Conservation (phyloP, 1,140 invertebrate species). For the Macrotrachela quadricornifera region DNA sequence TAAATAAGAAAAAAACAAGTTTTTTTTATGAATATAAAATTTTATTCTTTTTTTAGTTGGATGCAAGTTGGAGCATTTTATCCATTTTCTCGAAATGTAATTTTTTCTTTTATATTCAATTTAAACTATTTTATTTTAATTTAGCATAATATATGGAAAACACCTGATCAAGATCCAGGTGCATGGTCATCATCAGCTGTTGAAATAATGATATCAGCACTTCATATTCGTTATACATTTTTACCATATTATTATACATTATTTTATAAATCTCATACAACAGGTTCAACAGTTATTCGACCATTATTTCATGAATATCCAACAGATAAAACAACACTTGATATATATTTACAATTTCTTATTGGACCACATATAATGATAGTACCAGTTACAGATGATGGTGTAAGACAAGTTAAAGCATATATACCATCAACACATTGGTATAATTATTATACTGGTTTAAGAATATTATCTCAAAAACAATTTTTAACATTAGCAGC, state of each 20-base stretch:
- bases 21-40: too few species aligned
- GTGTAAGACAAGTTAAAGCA: constrained; percentile 3
- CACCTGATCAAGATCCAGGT: constrained; percentile 17
- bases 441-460: constrained; percentile 29
- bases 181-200: constrained; percentile 21
- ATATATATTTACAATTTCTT: constrained; percentile 54
- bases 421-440: constrained; percentile 30
- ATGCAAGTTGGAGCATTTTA: constrained; percentile 37
- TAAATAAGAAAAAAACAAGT: too few species aligned
- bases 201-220: constrained; percentile 39
- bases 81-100: constrained; percentile 29
- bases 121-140: too few species aligned
- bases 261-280: constrained; percentile 47
- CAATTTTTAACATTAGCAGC: constrained; percentile 6
- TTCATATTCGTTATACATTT: constrained; percentile 46
- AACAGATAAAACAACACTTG: constrained; percentile 39
- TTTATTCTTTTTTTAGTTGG: constrained; percentile 32
- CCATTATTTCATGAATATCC: constrained; percentile 42
- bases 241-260: constrained; percentile 61
- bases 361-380: constrained; percentile 54
- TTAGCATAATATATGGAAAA: constrained; percentile 15
- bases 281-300: constrained; percentile 47
- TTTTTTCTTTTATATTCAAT: not conserved
- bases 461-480: not conserved
- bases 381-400: constrained; percentile 37